Percentiles rank a stretch among this genome's conserved stretches.
Evolutionary conservation across 2,888 invertebrate genomes (phyloP).

Genomic region (Acanthopleura granulata): DNA sequence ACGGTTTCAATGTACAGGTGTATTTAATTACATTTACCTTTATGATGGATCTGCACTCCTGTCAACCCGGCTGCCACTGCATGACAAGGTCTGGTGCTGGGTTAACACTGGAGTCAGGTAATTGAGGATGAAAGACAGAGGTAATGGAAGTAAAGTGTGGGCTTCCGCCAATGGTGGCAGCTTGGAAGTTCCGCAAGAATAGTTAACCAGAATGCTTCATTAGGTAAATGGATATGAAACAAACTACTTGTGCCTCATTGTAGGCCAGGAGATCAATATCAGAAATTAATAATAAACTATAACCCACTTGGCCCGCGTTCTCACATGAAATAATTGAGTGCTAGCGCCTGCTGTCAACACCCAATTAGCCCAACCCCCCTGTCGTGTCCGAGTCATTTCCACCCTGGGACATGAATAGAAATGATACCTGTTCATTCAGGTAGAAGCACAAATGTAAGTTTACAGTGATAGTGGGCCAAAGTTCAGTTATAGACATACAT

Average conservation of each 20-base stretch:
- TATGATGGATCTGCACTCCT: neutral
- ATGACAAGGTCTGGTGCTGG: neutral
- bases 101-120: neutral
- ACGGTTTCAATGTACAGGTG: too few species aligned
- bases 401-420: neutral
- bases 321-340: slow-evolving; percentile 4
- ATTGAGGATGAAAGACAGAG: slow-evolving; percentile 5
- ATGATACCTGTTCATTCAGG: too few species aligned
- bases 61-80: neutral
- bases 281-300: slow-evolving; percentile 5
- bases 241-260: slow-evolving; percentile 4
- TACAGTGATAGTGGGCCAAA: neutral
- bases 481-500: neutral
- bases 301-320: neutral
- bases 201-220: slow-evolving; percentile 5
- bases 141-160: neutral
- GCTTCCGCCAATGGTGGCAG: neutral
- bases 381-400: neutral
- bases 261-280: neutral
- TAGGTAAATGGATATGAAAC: neutral
- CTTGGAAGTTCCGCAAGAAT: neutral
- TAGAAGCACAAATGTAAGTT: too few species aligned
- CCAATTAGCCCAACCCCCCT: neutral
- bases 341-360: neutral
- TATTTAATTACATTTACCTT: neutral